Conservation (phyloP, 2,797 vertebrate genomes). For the Danionella dracula region DNA sequence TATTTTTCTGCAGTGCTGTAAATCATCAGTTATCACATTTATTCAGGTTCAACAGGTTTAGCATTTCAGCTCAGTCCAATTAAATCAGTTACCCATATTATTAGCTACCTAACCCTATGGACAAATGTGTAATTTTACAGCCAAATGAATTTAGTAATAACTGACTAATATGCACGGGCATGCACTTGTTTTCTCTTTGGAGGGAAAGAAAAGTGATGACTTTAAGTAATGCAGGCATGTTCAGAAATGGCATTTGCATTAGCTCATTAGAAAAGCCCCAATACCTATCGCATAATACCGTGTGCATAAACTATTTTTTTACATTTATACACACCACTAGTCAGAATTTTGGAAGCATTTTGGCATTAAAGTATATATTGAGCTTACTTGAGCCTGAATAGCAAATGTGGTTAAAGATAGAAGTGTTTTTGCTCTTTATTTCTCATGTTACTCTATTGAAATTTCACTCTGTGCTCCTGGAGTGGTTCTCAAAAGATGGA, state of each 20-base stretch:
- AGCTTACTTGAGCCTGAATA: too few species aligned
- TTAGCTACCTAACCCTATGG: neutral
- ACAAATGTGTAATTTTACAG: neutral
- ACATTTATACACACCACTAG: too few species aligned
- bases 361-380: too few species aligned
- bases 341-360: too few species aligned
- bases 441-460: too few species aligned
- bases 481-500: too few species aligned
- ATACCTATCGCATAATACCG: too few species aligned
- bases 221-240: too few species aligned
- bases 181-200: neutral
- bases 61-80: slow-evolving; percentile 35
- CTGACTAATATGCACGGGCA: neutral
- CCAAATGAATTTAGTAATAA: neutral
- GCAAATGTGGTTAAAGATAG: too few species aligned
- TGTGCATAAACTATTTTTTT: too few species aligned
- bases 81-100: slow-evolving; percentile 19
- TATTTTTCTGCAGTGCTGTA: slow-evolving; percentile 32
- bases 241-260: neutral
- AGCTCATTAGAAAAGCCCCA: neutral
- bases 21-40: slow-evolving; percentile 43
- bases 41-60: slow-evolving; percentile 50
- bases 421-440: too few species aligned
- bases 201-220: neutral
- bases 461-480: too few species aligned